Conservation (phyloP, 2,113 vertebrate genomes). For the Cyprinus carpio region DNA sequence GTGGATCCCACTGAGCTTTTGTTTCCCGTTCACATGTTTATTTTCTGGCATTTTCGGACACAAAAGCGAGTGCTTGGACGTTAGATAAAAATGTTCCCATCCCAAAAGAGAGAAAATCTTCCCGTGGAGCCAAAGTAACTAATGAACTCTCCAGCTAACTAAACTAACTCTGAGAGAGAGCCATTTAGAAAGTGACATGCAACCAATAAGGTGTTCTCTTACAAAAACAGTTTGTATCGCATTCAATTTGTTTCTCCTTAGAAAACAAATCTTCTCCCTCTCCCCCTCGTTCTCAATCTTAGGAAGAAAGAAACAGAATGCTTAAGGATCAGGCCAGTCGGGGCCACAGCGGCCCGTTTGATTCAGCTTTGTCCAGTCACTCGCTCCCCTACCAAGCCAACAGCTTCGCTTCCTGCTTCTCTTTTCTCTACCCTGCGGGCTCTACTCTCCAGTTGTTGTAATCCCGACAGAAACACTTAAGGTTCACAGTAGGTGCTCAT, state of each 20-base stretch:
- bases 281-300: constrained; percentile 66
- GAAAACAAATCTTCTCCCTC: background rate
- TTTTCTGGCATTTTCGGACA: constrained; percentile 15
- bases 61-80: background rate
- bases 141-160: constrained; percentile 26
- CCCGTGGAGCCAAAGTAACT: constrained; percentile 27
- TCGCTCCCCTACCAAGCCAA: constrained; percentile 72
- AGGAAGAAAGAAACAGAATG: constrained; percentile 64
- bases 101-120: background rate
- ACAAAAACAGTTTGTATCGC: constrained; percentile 11
- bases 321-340: constrained; percentile 71
- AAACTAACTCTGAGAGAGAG: background rate
- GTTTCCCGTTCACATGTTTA: constrained; percentile 3
- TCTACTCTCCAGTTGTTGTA: constrained; percentile 94
- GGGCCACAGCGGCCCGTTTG: constrained; percentile 72
- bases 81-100: background rate
- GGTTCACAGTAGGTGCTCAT: constrained; percentile 99
- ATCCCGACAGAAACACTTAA: constrained; percentile 99
- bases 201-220: constrained; percentile 12
- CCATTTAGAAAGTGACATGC: background rate
- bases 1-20: constrained; percentile 42
- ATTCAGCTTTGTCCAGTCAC: constrained; percentile 72
- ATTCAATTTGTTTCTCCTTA: background rate
- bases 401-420: constrained; percentile 71
- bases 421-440: constrained; percentile 73